A percentile compares a stretch with the other conserved stretches of the same genome.
Evolutionary conservation across 2,113 vertebrate genomes (phyloP).

Genomic region (Alethe diademata): DNA sequence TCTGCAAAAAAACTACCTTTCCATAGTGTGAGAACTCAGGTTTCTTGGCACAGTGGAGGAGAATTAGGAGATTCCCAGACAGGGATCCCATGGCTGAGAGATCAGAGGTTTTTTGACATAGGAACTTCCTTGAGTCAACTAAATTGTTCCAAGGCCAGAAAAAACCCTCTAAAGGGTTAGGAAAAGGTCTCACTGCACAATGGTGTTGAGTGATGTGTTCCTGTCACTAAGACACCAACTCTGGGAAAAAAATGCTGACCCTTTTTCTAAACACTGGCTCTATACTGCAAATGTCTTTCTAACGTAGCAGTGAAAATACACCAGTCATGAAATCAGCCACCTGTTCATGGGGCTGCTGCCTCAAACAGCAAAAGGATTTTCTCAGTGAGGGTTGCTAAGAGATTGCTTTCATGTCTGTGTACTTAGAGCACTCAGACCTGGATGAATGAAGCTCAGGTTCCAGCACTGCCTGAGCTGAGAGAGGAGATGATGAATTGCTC

Average conservation of each 20-base stretch:
- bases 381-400: neutral
- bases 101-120: neutral
- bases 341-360: neutral
- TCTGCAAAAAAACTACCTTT: neutral
- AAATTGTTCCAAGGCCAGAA: neutral
- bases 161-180: neutral
- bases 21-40: neutral
- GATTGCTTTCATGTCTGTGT: neutral
- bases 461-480: neutral
- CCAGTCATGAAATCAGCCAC: neutral
- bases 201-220: neutral
- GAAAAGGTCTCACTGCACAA: neutral
- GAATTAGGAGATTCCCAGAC: neutral
- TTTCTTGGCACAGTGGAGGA: neutral
- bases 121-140: neutral
- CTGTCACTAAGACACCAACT: neutral
- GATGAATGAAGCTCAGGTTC: neutral
- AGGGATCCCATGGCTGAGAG: neutral
- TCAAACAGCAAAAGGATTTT: neutral
- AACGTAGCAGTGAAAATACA: neutral
- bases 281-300: accelerated
- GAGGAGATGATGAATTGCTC: neutral
- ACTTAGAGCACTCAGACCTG: neutral
- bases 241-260: neutral
- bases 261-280: neutral